These are phyloP conservation scores for Aphidius ervi DNA, from an alignment of 1,140 invertebrate genomes.

Conservation along the genomic window DNA sequence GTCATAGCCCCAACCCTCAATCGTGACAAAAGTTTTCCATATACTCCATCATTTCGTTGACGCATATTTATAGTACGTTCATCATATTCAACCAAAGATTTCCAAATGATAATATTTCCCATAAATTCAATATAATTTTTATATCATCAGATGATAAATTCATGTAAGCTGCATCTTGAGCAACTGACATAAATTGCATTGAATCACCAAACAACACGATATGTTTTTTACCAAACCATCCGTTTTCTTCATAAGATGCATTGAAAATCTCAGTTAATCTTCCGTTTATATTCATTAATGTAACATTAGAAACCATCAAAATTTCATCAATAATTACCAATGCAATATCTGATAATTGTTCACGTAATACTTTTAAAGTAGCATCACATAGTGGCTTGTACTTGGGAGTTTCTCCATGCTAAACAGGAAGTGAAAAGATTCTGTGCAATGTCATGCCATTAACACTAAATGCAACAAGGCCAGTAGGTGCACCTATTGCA, in stretches of 20 bases:
- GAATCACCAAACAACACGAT: constrained; percentile 35
- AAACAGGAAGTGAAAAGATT: constrained; percentile 32
- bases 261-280: constrained; percentile 26
- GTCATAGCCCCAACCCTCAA: constrained; percentile 19
- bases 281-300: constrained; percentile 25
- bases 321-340: constrained; percentile 26
- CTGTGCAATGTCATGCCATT: constrained; percentile 30
- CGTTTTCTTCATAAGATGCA: constrained; percentile 21
- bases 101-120: constrained; percentile 26
- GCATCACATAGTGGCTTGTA: constrained; percentile 29
- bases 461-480: constrained; percentile 33
- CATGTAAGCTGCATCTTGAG: constrained; percentile 29
- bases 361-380: constrained; percentile 30
- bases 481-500: constrained; percentile 30
- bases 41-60: constrained; percentile 24
- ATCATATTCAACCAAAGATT: constrained; percentile 27
- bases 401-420: constrained; percentile 26
- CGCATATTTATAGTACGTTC: constrained; percentile 30
- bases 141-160: constrained; percentile 23
- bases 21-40: constrained; percentile 23
- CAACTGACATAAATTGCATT: constrained; percentile 38
- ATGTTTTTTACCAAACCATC: constrained; percentile 26
- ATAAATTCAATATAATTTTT: constrained; percentile 28
- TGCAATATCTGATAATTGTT: constrained; percentile 28
- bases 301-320: constrained; percentile 37